A percentile compares a stretch with the other conserved stretches of the same genome.
phyloP scores from a whole-genome alignment of 2,113 vertebrate genomes.

The Typhlomys cinereus region DNA sequence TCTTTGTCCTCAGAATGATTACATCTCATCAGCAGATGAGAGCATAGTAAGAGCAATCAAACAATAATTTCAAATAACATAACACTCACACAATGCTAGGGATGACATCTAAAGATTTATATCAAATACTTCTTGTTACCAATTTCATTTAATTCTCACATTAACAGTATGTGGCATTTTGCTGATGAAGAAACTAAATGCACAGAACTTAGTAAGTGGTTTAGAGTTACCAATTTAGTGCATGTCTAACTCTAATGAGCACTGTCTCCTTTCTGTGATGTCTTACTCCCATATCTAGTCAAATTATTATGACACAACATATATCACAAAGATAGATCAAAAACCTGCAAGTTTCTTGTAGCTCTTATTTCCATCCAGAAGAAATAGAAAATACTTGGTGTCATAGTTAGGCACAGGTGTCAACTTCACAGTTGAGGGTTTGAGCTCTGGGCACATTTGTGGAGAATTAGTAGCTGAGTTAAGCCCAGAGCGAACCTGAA shows the following conservation, averaged over 20 bases:
- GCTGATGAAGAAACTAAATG: slow-evolving; percentile 6
- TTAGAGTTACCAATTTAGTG: slow-evolving; percentile 28
- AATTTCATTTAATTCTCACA: slow-evolving; percentile 12
- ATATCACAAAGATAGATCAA: neutral
- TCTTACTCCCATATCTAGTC: neutral
- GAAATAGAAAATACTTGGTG: neutral
- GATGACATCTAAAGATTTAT: neutral
- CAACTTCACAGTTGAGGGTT: too few relatives aligned
- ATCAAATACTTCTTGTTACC: neutral
- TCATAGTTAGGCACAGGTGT: too few relatives aligned
- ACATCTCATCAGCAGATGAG: neutral
- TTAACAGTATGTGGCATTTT: neutral
- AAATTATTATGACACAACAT: neutral
- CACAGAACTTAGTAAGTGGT: neutral
- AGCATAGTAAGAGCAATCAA: slow-evolving; percentile 32
- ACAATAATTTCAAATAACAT: slow-evolving; percentile 40
- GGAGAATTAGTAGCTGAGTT: too few relatives aligned
- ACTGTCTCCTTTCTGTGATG: neutral
- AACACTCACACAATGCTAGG: neutral
- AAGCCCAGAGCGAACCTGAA: too few relatives aligned
- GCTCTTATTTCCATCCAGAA: neutral
- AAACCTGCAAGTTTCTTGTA: neutral
- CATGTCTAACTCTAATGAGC: neutral
- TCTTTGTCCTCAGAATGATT: slow-evolving; percentile 28
- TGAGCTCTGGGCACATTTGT: too few relatives aligned